Percentiles rank a stretch among this genome's conserved stretches.
phyloP scores from a whole-genome alignment of 2,797 vertebrate species.

The Phrynocephalus vlangalii region DNA sequence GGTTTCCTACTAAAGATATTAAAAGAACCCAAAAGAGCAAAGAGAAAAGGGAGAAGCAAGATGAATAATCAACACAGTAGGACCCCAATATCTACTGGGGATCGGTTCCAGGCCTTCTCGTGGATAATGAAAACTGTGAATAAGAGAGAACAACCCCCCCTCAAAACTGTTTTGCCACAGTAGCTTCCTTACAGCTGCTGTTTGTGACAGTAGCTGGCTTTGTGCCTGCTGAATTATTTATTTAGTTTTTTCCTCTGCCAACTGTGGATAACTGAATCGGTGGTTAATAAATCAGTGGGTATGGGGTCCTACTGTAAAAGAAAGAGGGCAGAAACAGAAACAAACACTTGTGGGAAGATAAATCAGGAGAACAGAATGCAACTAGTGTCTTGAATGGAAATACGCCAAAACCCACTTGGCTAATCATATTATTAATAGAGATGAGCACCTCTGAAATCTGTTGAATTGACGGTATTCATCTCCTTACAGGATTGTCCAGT shows the following conservation, averaged over 20 bases:
- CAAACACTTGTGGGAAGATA: not conserved
- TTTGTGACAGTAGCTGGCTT: too few species aligned
- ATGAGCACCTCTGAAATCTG: not conserved
- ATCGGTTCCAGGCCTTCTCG: too few species aligned
- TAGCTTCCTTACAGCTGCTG: too few species aligned
- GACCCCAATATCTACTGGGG: too few species aligned
- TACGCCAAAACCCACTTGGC: not conserved
- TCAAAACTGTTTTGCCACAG: too few species aligned
- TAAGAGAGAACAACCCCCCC: too few species aligned
- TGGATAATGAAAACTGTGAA: too few species aligned
- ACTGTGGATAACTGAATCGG: too few species aligned
- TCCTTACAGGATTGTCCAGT: not conserved
- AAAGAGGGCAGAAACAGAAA: not conserved
- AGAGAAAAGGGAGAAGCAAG: not conserved
- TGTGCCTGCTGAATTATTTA: too few species aligned
- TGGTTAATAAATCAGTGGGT: too few species aligned
- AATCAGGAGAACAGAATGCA: too few species aligned
- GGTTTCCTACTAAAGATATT: not conserved
- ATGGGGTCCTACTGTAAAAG: not conserved
- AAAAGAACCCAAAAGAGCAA: not conserved
- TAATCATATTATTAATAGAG: not conserved
- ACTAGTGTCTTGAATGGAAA: not conserved
- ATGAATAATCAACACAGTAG: not conserved
- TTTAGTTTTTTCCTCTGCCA: too few species aligned
- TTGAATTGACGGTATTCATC: not conserved